Evolutionary conservation across 2,113 vertebrate species (phyloP), one percentile per base, ranked within the genome.

Genomic region (Pituophis catenifer): DNA sequence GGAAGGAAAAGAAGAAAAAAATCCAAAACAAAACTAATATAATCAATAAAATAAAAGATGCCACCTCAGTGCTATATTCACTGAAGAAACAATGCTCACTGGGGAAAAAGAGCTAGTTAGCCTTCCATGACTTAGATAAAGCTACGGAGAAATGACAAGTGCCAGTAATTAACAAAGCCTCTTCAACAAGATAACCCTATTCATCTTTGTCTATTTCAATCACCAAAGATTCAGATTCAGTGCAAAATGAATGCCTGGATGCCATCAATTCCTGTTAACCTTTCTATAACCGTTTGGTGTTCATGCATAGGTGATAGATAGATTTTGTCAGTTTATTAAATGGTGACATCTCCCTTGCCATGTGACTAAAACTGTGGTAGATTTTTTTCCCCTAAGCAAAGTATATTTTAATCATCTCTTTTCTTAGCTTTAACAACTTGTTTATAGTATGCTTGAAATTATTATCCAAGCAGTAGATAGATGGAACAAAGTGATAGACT

Each of bases 201-300:
- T 98, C 97, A 97, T 98, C 99, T 99, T 98, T 99, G 98, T 99
- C 99, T 98, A 98, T 98, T 99, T 98, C 98, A 98, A 99, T 99
- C 98, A 98, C 97, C 95, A 97, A 98, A 97, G 98, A 98, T 97
- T 97, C 98, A 92, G 95, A 98, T 98, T 98, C 97, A 96, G 97
- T 98, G 97, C 97, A 98, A 98, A 98, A 98, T 98, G 98, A 99
- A 98, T 98, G 98, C 97, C 89, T 90, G 98, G 98, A 98, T 98
- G 98, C 98, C 98, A 99, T 99, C 98, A 98, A 98, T 99, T 99
- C 98, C 98, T 98, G 98, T 99, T 98, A 99, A 98, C 98, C 98
- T 98, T 97, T 98, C 98, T 98, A 98, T 98, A 98, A 93, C 98
- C 97, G 97, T 98, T 98, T 97, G 97, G 97, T 98, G 98, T 98